A percentile compares a stretch with the other conserved stretches of the same genome.
Conservation (phyloP, 2,797 vertebrate genomes). For the Esox masquinongy region DNA sequence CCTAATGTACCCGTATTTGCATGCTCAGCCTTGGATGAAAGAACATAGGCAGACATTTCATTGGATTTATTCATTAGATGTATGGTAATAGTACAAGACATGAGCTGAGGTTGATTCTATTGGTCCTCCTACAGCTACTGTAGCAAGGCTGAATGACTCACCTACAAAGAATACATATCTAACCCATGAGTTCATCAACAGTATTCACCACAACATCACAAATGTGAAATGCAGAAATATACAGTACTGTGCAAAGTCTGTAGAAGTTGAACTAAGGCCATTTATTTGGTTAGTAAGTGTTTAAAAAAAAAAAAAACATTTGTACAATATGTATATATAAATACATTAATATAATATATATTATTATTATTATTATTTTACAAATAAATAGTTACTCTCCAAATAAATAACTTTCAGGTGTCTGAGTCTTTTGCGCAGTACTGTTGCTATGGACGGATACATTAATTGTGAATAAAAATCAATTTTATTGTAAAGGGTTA, state of each 20-base stretch:
- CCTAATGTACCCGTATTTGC: neutral
- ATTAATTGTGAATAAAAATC: no score
- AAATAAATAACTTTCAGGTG: no score
- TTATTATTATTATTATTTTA: no score
- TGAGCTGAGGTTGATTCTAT: neutral
- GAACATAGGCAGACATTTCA: neutral
- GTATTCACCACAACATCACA: conserved; percentile 15
- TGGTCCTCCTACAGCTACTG: conserved; percentile 4
- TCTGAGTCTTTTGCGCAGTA: no score
- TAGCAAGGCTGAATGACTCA: conserved; percentile 37
- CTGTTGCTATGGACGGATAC: no score
- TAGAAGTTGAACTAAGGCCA: conserved; percentile 11
- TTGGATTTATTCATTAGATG: neutral
- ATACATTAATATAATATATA: no score
- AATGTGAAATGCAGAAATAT: neutral
- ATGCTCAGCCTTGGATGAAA: neutral
- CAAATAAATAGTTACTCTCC: no score
- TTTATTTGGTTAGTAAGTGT: neutral
- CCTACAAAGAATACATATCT: conserved; percentile 30
- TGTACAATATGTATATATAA: no score
- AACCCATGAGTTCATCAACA: neutral
- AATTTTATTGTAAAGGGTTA: no score
- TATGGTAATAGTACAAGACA: neutral
- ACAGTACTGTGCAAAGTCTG: neutral
- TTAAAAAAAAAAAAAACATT: neutral